Percentiles rank a stretch among this genome's conserved stretches.
These are phyloP conservation scores for Sinohyriopsis cumingii DNA, from an alignment of 2,888 invertebrate species.

Conservation along the genomic window DNA sequence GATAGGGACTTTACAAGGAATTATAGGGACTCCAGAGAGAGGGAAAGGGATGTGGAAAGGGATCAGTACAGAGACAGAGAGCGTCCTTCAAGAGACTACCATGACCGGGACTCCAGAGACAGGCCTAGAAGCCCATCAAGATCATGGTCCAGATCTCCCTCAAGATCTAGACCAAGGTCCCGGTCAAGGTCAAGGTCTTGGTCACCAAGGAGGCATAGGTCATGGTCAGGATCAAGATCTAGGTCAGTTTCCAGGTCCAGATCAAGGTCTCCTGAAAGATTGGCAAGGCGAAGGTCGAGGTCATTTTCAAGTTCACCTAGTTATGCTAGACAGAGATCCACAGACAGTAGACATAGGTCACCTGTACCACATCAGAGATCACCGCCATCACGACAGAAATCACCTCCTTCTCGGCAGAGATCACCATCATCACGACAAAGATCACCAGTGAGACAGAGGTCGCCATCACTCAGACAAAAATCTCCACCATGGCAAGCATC, in stretches of 20 bases:
- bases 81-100: slow-evolving; percentile 1
- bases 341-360: slow-evolving; percentile 16
- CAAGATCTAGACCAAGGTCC: background rate
- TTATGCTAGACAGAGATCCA: slow-evolving; percentile 38
- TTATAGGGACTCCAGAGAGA: slow-evolving; percentile 22
- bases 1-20: slow-evolving; percentile 20
- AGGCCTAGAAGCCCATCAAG: slow-evolving; percentile 46
- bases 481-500: too few species aligned
- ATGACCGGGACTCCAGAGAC: slow-evolving; percentile 26
- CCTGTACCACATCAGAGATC: slow-evolving; percentile 7
- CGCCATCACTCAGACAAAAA: slow-evolving; percentile 13
- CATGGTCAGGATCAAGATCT: slow-evolving; percentile 32
- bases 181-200: slow-evolving; percentile 11
- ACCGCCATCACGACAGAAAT: slow-evolving; percentile 18
- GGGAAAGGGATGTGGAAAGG: slow-evolving; percentile 18
- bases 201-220: slow-evolving; percentile 11
- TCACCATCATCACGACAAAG: background rate
- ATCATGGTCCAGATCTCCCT: slow-evolving; percentile 31
- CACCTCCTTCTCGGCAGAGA: slow-evolving; percentile 23
- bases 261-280: slow-evolving; percentile 27
- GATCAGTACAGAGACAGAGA: slow-evolving; percentile 20
- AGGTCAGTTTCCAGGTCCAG: slow-evolving; percentile 38
- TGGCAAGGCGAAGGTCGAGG: slow-evolving; percentile 25
- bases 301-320: slow-evolving; percentile 30
- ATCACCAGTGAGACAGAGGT: slow-evolving; percentile 7